These are phyloP conservation scores for Zoanthus solanderi DNA, from an alignment of 92 coral and sea anemone species.

Conservation along the genomic window DNA sequence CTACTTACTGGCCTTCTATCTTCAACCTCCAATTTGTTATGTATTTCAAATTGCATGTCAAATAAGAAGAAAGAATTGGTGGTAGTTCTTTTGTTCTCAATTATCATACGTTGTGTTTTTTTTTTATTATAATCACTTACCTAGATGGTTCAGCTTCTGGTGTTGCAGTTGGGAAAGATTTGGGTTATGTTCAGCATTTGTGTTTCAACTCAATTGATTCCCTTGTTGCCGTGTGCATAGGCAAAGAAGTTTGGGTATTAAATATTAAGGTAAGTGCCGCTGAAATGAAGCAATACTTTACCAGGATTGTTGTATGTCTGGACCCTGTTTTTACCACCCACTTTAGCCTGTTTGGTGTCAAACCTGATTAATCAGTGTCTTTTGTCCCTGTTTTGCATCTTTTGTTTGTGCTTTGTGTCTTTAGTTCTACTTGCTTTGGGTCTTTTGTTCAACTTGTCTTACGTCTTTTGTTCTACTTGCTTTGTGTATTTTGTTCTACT, in stretches of 20 bases:
- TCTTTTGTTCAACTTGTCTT: too few relatives aligned
- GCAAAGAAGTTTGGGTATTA: conserved; percentile 92
- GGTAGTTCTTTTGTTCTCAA: too few relatives aligned
- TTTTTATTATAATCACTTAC: neutral
- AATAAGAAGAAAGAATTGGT: neutral
- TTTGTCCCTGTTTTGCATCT: too few relatives aligned
- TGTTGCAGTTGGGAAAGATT: conserved; percentile 83
- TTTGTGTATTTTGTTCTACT: too few relatives aligned
- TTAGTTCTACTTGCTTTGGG: too few relatives aligned
- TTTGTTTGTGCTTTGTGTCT: too few relatives aligned
- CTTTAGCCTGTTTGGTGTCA: too few relatives aligned
- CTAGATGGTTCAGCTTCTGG: conserved; percentile 42
- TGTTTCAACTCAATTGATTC: conserved; percentile 81
- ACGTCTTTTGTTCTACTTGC: too few relatives aligned
- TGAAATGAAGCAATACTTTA: neutral
- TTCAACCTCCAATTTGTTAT: too few relatives aligned
- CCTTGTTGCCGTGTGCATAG: conserved; percentile 83
- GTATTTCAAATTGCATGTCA: too few relatives aligned
- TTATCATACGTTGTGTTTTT: neutral
- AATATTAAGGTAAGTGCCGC: conserved; percentile 74
- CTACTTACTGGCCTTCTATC: too few relatives aligned
- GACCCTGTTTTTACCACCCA: neutral
- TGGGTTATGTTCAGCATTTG: conserved; percentile 91
- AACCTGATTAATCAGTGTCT: too few relatives aligned
- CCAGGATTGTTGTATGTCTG: neutral